Base-by-base conservation (phyloP, 1,140 invertebrate species). In the Leptinotarsa undecemlineata region DNA sequence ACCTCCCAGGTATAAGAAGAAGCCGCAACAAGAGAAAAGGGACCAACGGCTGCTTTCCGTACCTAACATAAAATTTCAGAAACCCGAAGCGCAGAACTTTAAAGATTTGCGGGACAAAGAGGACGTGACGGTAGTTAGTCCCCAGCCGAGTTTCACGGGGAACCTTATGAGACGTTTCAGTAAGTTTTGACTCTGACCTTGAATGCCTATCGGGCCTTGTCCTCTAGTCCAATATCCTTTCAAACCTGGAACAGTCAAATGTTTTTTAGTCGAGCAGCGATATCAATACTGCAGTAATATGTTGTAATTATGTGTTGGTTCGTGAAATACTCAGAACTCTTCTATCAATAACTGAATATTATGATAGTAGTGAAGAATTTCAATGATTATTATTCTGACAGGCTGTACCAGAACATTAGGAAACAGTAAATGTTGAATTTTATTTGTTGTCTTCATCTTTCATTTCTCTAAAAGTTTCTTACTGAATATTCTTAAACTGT, bases 161-260 rank as follows among this genome's bases (percentile, higher is more conserved):
- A 92, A 89, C 88, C 87, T 94, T 80, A 92, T 93, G 87, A 90
- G 92, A 84, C 90, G 92, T 88, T 93, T 94, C 90, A 93, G 93
- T 95, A 94, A 95, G 93, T 95, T 89, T 89, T 83, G 80, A 86
- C 74, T 85, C 79, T 81, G 74, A 62, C 72, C 68, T 68, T n/a
- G 17, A 48, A 21, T 21, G 57, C 63, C 72, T 57, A 47, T 72
- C 68, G 15, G 57, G n/a, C 48, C 42, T 61, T 63, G 73, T 57
- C 72, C 61, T 42, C 3, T 48, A 68, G 26, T 67, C 23, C 66
- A 61, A n/a, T 68, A 68, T 76, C 57, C 72, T 15, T 17, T 68
- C 17, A 8, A 23, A 21, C 19, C n/a, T 14, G n/a, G 61, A 64
- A 66, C 63, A 66, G 61, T 72, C 71, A 72, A 47, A 64, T 72